These are phyloP conservation scores for Mus pahari DNA, from an alignment of 2,113 vertebrate species.

Conservation along the genomic window DNA sequence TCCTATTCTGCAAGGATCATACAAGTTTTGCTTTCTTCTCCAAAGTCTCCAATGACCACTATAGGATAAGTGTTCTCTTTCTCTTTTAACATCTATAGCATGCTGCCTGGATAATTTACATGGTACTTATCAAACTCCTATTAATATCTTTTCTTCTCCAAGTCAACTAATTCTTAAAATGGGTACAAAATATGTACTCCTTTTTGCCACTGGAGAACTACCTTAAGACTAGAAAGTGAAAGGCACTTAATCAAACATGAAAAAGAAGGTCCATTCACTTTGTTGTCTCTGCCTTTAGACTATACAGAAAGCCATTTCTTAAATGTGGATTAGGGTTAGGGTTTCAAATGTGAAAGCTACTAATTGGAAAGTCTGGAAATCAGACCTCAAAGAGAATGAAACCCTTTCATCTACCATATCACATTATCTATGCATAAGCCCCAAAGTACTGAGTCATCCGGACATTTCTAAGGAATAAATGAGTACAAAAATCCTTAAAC, in stretches of 20 bases:
- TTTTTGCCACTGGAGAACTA: constrained; percentile 4
- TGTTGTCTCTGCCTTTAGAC: constrained; percentile 31
- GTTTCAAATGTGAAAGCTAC: constrained; percentile 65
- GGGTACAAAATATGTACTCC: neutral
- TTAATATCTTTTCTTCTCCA: neutral
- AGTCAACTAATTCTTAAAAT: neutral
- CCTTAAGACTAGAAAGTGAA: constrained; percentile 24
- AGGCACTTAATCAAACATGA: constrained; percentile 42
- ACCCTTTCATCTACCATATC: constrained; percentile 72
- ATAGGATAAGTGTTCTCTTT: neutral
- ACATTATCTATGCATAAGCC: constrained; percentile 67
- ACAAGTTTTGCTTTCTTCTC: neutral
- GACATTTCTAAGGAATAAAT: constrained; percentile 54
- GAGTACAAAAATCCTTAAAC: constrained; percentile 48
- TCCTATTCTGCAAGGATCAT: neutral
- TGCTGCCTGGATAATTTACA: neutral
- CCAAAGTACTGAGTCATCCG: constrained; percentile 54
- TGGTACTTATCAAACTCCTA: constrained; percentile 17
- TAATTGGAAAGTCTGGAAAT: constrained; percentile 70
- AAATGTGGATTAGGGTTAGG: constrained; percentile 37
- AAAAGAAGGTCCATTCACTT: neutral
- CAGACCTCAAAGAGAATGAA: constrained; percentile 64
- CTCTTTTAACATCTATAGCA: neutral
- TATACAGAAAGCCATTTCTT: neutral
- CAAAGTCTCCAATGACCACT: neutral